Percentiles rank a stretch among this genome's conserved stretches.
phyloP scores from a whole-genome alignment of 2,797 vertebrate genomes.

The Coluber constrictor region DNA sequence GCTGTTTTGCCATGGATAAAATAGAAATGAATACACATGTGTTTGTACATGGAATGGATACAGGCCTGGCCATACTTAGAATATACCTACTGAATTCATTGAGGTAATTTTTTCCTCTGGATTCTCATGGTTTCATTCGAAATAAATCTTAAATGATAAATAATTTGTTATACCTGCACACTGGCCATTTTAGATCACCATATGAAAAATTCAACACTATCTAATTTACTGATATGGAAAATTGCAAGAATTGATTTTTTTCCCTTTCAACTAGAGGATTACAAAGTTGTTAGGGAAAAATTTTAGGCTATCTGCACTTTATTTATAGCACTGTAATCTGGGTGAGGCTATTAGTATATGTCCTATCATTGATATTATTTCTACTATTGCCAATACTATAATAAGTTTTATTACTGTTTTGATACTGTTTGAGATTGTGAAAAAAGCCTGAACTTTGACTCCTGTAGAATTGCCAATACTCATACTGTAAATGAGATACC shows the following conservation, averaged over 20 bases:
- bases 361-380: background rate
- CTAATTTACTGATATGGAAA: background rate
- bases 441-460: background rate
- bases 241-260: background rate
- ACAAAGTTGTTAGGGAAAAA: background rate
- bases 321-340: background rate
- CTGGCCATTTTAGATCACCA: background rate
- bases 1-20: background rate
- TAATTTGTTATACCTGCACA: background rate
- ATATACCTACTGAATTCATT: background rate
- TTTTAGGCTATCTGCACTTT: background rate
- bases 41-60: background rate
- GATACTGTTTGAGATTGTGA: background rate
- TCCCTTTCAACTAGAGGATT: background rate
- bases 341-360: background rate
- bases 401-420: background rate
- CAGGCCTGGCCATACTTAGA: background rate
- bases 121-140: background rate
- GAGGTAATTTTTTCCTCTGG: background rate
- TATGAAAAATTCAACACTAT: background rate
- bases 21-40: background rate
- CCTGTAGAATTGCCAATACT: background rate
- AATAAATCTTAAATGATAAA: background rate
- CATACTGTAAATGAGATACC: background rate
- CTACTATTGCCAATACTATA: background rate